Evolutionary conservation across 2,888 invertebrate genomes (phyloP).

Genomic region (Leptinotarsa tumamoca): DNA sequence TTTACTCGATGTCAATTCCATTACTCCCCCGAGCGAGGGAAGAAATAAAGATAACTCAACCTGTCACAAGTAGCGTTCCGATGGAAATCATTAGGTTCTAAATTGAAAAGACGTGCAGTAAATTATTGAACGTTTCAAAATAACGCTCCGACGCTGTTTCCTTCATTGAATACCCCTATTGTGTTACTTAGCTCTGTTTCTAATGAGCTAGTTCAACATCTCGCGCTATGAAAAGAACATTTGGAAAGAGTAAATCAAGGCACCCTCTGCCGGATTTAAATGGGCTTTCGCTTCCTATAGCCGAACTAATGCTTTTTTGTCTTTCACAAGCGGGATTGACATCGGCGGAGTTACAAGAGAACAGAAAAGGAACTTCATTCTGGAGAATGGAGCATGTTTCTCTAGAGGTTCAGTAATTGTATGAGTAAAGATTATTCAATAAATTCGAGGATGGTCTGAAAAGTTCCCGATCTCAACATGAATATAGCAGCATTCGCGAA

Average conservation of each 20-base stretch:
- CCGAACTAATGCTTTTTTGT: slow-evolving; percentile 44
- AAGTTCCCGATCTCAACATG: too few species aligned
- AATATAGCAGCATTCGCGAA: too few species aligned
- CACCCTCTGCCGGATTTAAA: slow-evolving; percentile 39
- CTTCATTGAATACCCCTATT: neutral
- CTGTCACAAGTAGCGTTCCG: neutral
- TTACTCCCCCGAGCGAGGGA: neutral
- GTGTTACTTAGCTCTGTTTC: slow-evolving; percentile 2
- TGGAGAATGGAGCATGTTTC: neutral
- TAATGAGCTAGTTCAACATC: slow-evolving; percentile 19
- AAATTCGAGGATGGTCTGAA: neutral
- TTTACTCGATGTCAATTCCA: too few species aligned
- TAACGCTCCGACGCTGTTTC: neutral
- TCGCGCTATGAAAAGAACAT: slow-evolving; percentile 20
- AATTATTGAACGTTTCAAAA: neutral
- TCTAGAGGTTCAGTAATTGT: neutral
- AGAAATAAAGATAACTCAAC: slow-evolving; percentile 4
- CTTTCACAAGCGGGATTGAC: slow-evolving; percentile 31
- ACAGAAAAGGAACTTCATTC: neutral
- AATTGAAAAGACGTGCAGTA: slow-evolving; percentile 1
- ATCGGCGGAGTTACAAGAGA: neutral
- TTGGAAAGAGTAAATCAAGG: slow-evolving; percentile 42
- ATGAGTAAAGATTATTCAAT: neutral
- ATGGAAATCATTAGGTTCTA: neutral
- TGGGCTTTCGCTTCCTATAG: slow-evolving; percentile 38